Conservation (phyloP, 2,113 vertebrate species). For the Varanus salvator region DNA sequence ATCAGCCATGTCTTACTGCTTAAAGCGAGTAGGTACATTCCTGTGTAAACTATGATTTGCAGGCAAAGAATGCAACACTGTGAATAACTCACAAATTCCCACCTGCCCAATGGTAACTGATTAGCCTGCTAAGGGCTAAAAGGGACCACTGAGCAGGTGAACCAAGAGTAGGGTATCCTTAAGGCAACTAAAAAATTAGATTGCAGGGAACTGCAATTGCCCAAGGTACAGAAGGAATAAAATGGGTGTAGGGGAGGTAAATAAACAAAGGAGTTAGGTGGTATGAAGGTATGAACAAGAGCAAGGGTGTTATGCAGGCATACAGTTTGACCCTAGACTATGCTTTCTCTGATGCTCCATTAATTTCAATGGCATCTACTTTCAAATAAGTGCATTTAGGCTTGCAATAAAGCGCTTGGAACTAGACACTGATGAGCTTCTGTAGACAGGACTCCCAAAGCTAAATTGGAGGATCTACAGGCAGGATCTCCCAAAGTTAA, state of each 20-base stretch:
- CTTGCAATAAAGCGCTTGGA: background rate
- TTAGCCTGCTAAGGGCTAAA: background rate
- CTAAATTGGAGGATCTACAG: background rate
- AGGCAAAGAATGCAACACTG: conserved; percentile 30
- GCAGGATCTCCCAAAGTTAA: background rate
- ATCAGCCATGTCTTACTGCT: conserved; percentile 46
- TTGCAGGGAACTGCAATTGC: background rate
- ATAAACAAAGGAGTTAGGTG: background rate
- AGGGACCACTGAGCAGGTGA: background rate
- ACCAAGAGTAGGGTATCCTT: background rate
- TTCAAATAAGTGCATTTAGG: background rate
- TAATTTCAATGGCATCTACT: background rate
- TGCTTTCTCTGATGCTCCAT: background rate
- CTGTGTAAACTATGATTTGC: conserved; percentile 58
- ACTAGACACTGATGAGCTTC: background rate
- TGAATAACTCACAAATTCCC: conserved; percentile 35
- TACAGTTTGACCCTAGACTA: background rate
- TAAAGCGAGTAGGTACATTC: conserved; percentile 49
- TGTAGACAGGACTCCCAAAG: conserved; percentile 9
- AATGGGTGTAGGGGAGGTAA: background rate
- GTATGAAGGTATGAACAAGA: background rate
- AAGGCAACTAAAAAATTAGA: conserved; percentile 14
- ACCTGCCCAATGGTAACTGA: background rate
- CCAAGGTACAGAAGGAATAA: background rate
- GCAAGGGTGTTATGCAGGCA: background rate